A percentile compares a stretch with the other conserved stretches of the same genome.
Conservation (phyloP, 30 jellyfish, hydroid and myxozoan species). For the Rhopilema esculentum region DNA sequence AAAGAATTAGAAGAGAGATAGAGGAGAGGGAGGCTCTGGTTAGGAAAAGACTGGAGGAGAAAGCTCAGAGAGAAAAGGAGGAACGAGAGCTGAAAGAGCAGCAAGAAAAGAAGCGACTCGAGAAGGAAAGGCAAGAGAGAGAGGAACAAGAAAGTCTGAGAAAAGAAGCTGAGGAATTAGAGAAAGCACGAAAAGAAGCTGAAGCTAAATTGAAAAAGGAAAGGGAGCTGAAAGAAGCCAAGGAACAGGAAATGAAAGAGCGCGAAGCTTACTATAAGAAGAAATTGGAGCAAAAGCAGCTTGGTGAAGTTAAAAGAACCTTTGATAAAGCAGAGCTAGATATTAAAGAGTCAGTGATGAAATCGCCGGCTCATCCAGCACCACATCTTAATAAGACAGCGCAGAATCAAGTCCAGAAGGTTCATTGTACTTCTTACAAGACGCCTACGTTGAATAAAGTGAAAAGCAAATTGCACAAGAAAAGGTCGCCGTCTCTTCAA, state of each 20-base stretch:
- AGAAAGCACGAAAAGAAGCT: slow-evolving; percentile 16
- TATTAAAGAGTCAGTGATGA: slow-evolving; percentile 12
- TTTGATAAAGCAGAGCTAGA: slow-evolving; percentile 6
- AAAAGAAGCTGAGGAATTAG: slow-evolving; percentile 40
- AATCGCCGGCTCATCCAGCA: slow-evolving; percentile 47
- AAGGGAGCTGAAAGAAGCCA: slow-evolving; percentile 39
- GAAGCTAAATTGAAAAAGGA: slow-evolving; percentile 52
- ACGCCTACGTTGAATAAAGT: slow-evolving; percentile 57
- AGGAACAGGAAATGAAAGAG: slow-evolving; percentile 19
- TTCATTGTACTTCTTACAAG: slow-evolving; percentile 48
- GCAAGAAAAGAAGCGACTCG: slow-evolving; percentile 34
- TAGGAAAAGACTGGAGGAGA: slow-evolving; percentile 56
- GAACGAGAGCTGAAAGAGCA: slow-evolving; percentile 29
- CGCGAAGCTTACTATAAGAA: not conserved
- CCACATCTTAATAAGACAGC: slow-evolving; percentile 54
- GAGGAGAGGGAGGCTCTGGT: slow-evolving; percentile 65
- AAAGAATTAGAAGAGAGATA: slow-evolving; percentile 80
- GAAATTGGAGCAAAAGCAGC: no score
- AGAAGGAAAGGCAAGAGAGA: slow-evolving; percentile 28
- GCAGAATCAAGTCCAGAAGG: slow-evolving; percentile 37
- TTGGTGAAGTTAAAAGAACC: not conserved
- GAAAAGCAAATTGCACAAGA: slow-evolving; percentile 46
- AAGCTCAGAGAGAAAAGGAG: slow-evolving; percentile 43
- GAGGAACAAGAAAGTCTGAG: slow-evolving; percentile 10
- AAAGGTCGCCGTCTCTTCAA: slow-evolving; percentile 55